Conservation (phyloP, 1,140 invertebrate genomes). For the Oreohelix idahoensis region DNA sequence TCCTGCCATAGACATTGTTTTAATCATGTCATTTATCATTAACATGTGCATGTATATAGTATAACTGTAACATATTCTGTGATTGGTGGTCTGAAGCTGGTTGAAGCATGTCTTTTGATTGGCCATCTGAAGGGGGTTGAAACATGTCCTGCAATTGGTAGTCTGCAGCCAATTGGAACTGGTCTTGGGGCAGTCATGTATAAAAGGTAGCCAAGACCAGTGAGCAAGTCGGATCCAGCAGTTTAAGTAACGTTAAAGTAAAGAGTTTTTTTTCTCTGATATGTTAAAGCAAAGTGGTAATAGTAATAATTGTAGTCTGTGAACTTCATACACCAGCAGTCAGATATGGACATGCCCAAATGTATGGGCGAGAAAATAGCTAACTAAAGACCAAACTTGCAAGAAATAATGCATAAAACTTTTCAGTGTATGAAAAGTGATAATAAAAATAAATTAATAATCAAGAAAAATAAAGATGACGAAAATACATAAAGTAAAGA, state of each 20-base stretch:
- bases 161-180: too few relatives aligned
- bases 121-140: too few relatives aligned
- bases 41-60: neutral
- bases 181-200: too few relatives aligned
- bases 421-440: neutral
- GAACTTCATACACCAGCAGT: too few relatives aligned
- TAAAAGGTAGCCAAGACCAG: too few relatives aligned
- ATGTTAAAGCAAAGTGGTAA: too few relatives aligned
- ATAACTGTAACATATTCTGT: neutral
- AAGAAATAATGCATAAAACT: neutral
- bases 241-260: too few relatives aligned
- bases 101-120: neutral
- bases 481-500: neutral
- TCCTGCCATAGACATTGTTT: too few relatives aligned
- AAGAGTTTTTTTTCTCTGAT: too few relatives aligned
- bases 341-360: neutral
- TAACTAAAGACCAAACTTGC: neutral
- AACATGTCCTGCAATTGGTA: too few relatives aligned
- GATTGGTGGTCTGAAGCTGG: neutral
- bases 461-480: neutral
- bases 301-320: too few relatives aligned
- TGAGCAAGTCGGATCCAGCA: too few relatives aligned
- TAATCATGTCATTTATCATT: neutral
- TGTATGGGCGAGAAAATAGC: neutral
- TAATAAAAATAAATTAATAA: neutral